Conservation (phyloP, 2,113 vertebrate genomes). For the Rynchops niger region DNA sequence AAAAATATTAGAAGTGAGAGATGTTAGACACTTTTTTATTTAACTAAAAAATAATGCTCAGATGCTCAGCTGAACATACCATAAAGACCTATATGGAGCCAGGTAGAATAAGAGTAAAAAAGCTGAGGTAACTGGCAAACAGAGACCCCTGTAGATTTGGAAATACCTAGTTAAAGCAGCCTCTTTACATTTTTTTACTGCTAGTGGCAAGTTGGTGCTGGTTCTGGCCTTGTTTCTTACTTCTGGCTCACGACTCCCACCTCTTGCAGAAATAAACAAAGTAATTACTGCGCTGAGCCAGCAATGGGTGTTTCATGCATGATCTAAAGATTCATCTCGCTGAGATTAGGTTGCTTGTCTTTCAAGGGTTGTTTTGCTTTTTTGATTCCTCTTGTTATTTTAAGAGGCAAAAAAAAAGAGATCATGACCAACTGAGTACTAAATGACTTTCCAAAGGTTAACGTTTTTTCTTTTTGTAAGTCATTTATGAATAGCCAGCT, state of each 20-base stretch:
- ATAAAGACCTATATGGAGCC: background rate
- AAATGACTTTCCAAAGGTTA: constrained; percentile 31
- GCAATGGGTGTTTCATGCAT: background rate
- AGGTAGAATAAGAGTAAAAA: background rate
- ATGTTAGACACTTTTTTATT: background rate
- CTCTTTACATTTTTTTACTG: background rate
- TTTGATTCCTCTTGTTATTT: constrained; percentile 30
- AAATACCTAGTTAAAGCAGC: background rate
- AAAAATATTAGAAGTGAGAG: background rate
- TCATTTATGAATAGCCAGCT: constrained; percentile 24
- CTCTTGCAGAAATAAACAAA: background rate
- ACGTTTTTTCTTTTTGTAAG: constrained; percentile 18
- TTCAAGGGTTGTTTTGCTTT: constrained; percentile 41
- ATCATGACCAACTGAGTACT: background rate
- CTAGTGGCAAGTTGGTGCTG: background rate
- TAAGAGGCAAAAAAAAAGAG: background rate
- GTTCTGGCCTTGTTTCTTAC: background rate
- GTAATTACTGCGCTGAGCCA: background rate
- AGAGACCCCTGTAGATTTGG: background rate
- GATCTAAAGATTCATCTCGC: constrained; percentile 19
- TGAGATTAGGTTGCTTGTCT: constrained; percentile 5
- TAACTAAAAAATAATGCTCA: background rate
- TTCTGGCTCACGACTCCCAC: background rate
- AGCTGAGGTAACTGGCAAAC: background rate
- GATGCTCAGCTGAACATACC: background rate